A percentile compares a stretch with the other conserved stretches of the same genome.
These are phyloP conservation scores for Heteronetta atricapilla DNA, from an alignment of 2,113 vertebrate species.

Conservation along the genomic window DNA sequence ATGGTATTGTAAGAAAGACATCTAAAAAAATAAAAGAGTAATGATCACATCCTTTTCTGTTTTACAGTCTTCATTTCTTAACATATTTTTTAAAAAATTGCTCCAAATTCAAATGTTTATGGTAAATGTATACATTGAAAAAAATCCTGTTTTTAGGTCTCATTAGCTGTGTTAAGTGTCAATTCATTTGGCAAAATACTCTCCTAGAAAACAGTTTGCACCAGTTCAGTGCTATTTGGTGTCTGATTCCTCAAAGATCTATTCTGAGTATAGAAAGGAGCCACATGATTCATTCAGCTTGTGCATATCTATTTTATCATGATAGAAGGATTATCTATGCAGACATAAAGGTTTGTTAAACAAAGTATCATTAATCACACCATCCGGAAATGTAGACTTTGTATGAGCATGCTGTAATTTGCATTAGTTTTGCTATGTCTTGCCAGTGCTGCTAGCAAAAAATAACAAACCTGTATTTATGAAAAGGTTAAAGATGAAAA, in stretches of 20 bases:
- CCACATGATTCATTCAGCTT: slow-evolving; percentile 60
- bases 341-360: slow-evolving; percentile 72
- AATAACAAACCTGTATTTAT: slow-evolving; percentile 68
- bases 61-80: neutral
- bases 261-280: slow-evolving; percentile 45
- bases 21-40: slow-evolving; percentile 3
- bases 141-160: neutral
- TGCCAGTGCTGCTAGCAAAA: slow-evolving; percentile 60
- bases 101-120: neutral
- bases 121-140: neutral
- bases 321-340: slow-evolving; percentile 43
- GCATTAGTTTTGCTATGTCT: slow-evolving; percentile 62
- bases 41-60: neutral
- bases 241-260: slow-evolving; percentile 56
- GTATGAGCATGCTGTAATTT: slow-evolving; percentile 69
- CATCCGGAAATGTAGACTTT: slow-evolving; percentile 70
- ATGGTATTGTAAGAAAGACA: slow-evolving; percentile 25
- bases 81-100: neutral
- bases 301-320: slow-evolving; percentile 58
- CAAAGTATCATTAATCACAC: slow-evolving; percentile 76
- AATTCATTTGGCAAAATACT: slow-evolving; percentile 46
- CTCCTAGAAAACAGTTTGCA: slow-evolving; percentile 35
- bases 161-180: slow-evolving; percentile 16
- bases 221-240: slow-evolving; percentile 28
- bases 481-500: slow-evolving; percentile 74